Conservation (phyloP, 2,888 invertebrate genomes). For the Diarsia brunnea region DNA sequence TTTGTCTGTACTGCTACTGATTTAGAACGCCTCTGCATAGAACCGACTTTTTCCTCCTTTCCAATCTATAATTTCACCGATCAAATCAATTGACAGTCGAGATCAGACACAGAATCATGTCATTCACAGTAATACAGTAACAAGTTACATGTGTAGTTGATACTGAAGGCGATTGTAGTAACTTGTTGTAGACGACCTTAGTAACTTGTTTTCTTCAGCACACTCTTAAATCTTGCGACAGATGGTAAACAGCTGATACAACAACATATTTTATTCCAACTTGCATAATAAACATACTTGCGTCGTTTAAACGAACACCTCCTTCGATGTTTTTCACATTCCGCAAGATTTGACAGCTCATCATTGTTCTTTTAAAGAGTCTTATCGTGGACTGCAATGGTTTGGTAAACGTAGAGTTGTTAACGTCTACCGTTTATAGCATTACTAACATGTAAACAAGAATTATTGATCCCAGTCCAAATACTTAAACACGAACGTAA, state of each 20-base stretch:
- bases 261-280: slow-evolving; percentile 45
- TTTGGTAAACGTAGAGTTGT: neutral
- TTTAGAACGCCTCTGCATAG: neutral
- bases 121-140: slow-evolving; percentile 24
- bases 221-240: slow-evolving; percentile 60
- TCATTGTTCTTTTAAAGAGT: neutral
- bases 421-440: neutral
- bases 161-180: slow-evolving; percentile 44
- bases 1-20: neutral
- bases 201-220: slow-evolving; percentile 55
- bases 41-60: slow-evolving; percentile 27
- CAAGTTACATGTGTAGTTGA: slow-evolving; percentile 27
- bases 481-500: slow-evolving; percentile 17
- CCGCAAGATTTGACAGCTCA: neutral
- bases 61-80: slow-evolving; percentile 28
- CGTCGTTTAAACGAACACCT: neutral
- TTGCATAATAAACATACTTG: slow-evolving; percentile 15
- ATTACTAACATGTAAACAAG: neutral
- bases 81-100: slow-evolving; percentile 23
- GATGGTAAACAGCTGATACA: slow-evolving; percentile 59
- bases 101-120: slow-evolving; percentile 6
- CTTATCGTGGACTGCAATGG: neutral
- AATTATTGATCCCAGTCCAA: slow-evolving; percentile 14
- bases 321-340: neutral
- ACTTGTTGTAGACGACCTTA: slow-evolving; percentile 56